Evolutionary conservation across 2,888 invertebrate genomes (phyloP).

Genomic region (Melieria omissa): DNA sequence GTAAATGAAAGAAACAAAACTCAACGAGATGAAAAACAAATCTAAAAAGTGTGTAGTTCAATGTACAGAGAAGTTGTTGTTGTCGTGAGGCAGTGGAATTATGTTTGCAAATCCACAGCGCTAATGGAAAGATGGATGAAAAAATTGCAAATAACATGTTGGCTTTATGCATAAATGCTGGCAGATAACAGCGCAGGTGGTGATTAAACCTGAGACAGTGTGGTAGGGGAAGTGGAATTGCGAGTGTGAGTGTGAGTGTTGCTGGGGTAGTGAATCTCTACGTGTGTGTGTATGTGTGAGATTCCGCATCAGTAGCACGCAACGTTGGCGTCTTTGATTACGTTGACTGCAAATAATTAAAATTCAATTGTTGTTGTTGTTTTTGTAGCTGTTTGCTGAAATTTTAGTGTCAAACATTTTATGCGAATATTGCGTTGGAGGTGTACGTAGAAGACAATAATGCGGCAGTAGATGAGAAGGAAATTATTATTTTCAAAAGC

Average conservation of each 20-base stretch:
- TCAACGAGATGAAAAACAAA: constrained; percentile 30
- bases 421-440: too few relatives aligned
- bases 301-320: neutral
- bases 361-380: constrained; percentile 47
- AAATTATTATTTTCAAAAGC: too few relatives aligned
- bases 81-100: too few relatives aligned
- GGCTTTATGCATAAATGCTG: constrained; percentile 27
- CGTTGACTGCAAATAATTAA: constrained; percentile 55
- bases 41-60: neutral
- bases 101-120: neutral
- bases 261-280: neutral
- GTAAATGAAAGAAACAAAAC: constrained; percentile 44
- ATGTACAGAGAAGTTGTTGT: too few relatives aligned
- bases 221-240: neutral
- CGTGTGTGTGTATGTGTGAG: neutral
- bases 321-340: constrained; percentile 33
- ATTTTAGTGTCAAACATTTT: too few relatives aligned
- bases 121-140: neutral
- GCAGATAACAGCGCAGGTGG: too few relatives aligned
- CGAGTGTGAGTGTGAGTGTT: neutral
- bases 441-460: too few relatives aligned
- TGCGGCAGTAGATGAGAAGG: too few relatives aligned
- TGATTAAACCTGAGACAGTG: too few relatives aligned
- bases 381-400: too few relatives aligned
- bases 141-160: constrained; percentile 10